A percentile compares a stretch with the other conserved stretches of the same genome.
Evolutionary conservation across 2,797 vertebrate species (phyloP).

Genomic region (Poliocrania exsul): DNA sequence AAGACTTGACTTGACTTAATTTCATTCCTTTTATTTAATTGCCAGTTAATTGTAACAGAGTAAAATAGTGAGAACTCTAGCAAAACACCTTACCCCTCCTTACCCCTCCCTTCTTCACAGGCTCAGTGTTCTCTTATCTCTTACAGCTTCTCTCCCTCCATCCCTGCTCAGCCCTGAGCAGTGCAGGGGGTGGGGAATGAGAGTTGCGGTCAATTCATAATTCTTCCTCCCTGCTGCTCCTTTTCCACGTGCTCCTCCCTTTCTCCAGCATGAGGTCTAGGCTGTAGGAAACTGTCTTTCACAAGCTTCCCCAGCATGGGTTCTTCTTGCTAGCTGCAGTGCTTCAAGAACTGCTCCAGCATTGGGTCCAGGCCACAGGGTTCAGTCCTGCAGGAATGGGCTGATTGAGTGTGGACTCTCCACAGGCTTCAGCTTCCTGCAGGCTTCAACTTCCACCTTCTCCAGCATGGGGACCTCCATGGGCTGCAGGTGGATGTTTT

Average conservation of each 20-base stretch:
- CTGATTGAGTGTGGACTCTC: background rate
- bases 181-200: rapidly evolving
- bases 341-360: background rate
- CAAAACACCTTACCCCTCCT: background rate
- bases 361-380: background rate
- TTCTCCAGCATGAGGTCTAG: background rate
- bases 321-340: background rate
- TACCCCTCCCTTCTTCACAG: background rate
- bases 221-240: background rate
- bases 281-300: background rate
- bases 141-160: background rate
- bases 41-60: background rate
- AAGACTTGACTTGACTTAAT: background rate
- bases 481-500: background rate
- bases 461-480: background rate
- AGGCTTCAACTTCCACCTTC: background rate
- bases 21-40: background rate
- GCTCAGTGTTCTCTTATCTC: background rate
- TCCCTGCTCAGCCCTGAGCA: rapidly evolving
- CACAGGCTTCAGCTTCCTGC: background rate
- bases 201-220: rapidly evolving
- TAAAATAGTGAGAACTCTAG: background rate
- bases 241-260: background rate
- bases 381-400: background rate
- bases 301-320: background rate